These are phyloP conservation scores for Disparrhopalites patrizii DNA, from an alignment of 2,888 invertebrate genomes.

Conservation along the genomic window DNA sequence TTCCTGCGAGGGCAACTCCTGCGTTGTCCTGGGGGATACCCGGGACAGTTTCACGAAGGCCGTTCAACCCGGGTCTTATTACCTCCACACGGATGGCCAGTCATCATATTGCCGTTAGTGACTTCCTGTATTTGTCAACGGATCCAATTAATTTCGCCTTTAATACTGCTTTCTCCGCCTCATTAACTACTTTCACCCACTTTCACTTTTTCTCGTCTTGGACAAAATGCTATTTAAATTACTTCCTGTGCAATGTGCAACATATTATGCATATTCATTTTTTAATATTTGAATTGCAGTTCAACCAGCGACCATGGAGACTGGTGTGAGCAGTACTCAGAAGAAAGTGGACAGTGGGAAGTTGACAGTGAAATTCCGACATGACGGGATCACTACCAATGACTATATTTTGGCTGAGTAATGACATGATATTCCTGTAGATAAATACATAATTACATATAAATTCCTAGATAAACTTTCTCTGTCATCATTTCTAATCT, in stretches of 20 bases:
- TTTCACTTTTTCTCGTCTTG: too few relatives aligned
- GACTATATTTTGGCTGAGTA: constrained; percentile 29
- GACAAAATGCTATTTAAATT: too few relatives aligned
- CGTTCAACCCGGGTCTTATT: constrained; percentile 34
- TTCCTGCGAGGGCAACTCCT: constrained; percentile 36
- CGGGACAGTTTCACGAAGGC: constrained; percentile 16
- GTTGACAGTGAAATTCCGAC: constrained; percentile 33
- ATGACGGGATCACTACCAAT: constrained; percentile 34
- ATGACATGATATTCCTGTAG: background rate
- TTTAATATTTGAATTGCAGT: constrained; percentile 30
- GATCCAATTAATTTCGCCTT: too few relatives aligned
- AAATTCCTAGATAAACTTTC: too few relatives aligned
- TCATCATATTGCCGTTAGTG: constrained; percentile 41
- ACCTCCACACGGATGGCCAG: constrained; percentile 37
- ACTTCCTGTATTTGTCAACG: background rate
- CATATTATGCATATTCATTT: background rate
- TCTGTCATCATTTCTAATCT: too few relatives aligned
- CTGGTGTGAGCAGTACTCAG: constrained; percentile 33
- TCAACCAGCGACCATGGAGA: constrained; percentile 39
- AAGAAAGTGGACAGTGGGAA: constrained; percentile 32
- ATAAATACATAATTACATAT: too few relatives aligned
- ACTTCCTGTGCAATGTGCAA: background rate
- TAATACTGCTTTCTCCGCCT: too few relatives aligned
- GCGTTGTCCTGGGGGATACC: constrained; percentile 38
- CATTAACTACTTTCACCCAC: too few relatives aligned